Conservation (phyloP, 2,797 vertebrate genomes). For the Phalloptychus januarius region DNA sequence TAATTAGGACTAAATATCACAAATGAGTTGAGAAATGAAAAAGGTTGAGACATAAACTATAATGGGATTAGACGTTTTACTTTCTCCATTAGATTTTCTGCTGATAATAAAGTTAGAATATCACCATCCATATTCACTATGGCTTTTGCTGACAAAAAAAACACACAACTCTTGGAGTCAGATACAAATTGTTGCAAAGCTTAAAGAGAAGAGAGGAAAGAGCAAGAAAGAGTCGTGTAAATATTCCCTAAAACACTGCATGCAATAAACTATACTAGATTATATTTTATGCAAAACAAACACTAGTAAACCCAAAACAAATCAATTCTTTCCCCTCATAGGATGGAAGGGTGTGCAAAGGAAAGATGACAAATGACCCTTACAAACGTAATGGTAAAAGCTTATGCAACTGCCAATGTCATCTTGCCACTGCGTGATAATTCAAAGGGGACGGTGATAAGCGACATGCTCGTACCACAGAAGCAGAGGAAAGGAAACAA, state of each 20-base stretch:
- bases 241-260: slow-evolving; percentile 27
- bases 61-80: slow-evolving; percentile 13
- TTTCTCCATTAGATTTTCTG: slow-evolving; percentile 21
- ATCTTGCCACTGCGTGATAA: slow-evolving; percentile 61
- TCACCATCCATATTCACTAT: neutral
- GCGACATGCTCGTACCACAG: slow-evolving; percentile 48
- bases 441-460: slow-evolving; percentile 58
- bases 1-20: slow-evolving; percentile 4
- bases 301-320: slow-evolving; percentile 53
- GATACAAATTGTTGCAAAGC: slow-evolving; percentile 17
- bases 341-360: slow-evolving; percentile 39
- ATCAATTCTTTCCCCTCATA: slow-evolving; percentile 51
- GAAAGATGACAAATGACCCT: slow-evolving; percentile 61
- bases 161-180: slow-evolving; percentile 2
- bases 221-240: slow-evolving; percentile 8
- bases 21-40: slow-evolving; percentile 2
- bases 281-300: slow-evolving; percentile 47
- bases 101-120: slow-evolving; percentile 23
- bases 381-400: slow-evolving; percentile 55
- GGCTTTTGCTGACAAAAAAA: slow-evolving; percentile 12
- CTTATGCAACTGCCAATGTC: slow-evolving; percentile 67
- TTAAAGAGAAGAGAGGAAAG: slow-evolving; percentile 8
- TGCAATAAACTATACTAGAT: slow-evolving; percentile 29
- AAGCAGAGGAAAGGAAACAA: slow-evolving; percentile 57
- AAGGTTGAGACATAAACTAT: slow-evolving; percentile 4